Conservation (phyloP, 2,113 vertebrate species). For the Etheostoma cragini region DNA sequence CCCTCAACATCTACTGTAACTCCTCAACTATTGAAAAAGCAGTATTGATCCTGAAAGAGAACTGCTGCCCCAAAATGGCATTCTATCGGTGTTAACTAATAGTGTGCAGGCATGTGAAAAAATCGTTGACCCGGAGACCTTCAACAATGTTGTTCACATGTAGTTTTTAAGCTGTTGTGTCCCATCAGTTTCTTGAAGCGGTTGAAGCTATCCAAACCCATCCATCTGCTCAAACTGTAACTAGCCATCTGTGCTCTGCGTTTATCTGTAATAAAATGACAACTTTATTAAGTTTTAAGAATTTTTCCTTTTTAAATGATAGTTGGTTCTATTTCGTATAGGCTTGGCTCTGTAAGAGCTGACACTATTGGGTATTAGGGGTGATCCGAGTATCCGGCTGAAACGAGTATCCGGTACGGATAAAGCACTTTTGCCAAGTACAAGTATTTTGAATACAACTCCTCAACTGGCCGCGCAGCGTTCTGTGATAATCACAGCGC, state of each 20-base stretch:
- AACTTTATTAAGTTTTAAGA: too few species aligned
- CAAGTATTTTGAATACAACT: too few species aligned
- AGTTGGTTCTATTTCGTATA: not conserved
- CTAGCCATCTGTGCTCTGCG: too few species aligned
- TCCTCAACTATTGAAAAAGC: conserved; percentile 48
- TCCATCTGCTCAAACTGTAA: conserved; percentile 37
- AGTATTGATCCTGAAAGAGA: conserved; percentile 56
- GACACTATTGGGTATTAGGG: too few species aligned
- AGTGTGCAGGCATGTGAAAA: conserved; percentile 46
- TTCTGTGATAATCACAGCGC: too few species aligned
- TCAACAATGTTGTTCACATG: conserved; percentile 16
- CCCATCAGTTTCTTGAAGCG: conserved; percentile 1
- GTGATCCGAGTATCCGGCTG: too few species aligned
- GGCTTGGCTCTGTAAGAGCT: too few species aligned
- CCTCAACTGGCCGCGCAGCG: too few species aligned
- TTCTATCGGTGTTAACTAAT: conserved; percentile 55
- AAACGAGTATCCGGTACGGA: too few species aligned
- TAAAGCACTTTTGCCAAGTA: too few species aligned
- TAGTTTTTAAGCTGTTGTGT: conserved; percentile 4
- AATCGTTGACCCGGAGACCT: conserved; percentile 31
- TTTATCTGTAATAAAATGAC: too few species aligned
- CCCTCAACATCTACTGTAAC: conserved; percentile 49
- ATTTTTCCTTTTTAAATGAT: not conserved
- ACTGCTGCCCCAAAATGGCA: conserved; percentile 32
- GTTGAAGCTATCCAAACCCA: not conserved